Evolutionary conservation across 2,113 vertebrate species (phyloP).

Genomic region (Nothobranchius kuhntae): DNA sequence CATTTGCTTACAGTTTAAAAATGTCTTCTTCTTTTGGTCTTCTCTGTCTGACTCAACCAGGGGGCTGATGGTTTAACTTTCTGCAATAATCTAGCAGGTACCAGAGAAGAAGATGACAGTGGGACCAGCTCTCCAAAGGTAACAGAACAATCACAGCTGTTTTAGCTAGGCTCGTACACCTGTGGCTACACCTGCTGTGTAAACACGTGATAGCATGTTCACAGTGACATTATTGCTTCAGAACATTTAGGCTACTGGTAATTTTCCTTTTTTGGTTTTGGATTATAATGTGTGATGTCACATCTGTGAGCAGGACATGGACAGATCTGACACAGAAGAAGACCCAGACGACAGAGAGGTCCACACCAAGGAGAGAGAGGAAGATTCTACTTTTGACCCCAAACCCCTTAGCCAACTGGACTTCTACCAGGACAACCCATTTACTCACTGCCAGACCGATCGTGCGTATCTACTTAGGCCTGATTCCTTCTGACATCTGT

Average conservation of each 20-base stretch:
- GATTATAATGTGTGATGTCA: neutral
- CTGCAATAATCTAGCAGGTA: slow-evolving; percentile 74
- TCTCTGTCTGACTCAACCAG: slow-evolving; percentile 41
- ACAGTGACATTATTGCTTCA: no score
- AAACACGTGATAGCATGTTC: no score
- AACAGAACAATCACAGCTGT: no score
- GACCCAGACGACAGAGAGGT: slow-evolving; percentile 48
- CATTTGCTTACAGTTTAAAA: neutral
- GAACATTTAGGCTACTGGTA: no score
- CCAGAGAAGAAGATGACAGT: slow-evolving; percentile 83
- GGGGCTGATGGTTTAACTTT: slow-evolving; percentile 71
- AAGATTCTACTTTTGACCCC: slow-evolving; percentile 34
- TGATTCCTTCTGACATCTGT: neutral
- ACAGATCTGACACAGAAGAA: slow-evolving; percentile 60
- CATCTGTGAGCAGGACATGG: slow-evolving; percentile 47
- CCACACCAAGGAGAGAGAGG: neutral
- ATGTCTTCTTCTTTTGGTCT: neutral
- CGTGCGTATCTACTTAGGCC: slow-evolving; percentile 45
- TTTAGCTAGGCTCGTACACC: no score
- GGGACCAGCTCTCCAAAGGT: slow-evolving; percentile 82
- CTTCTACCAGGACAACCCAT: slow-evolving; percentile 94
- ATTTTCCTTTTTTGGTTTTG: neutral
- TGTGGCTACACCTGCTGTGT: no score
- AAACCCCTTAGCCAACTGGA: slow-evolving; percentile 82
- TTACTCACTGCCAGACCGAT: slow-evolving; percentile 73